Evolutionary conservation across 2,113 vertebrate species (phyloP).

Genomic region (Pithys albifrons): DNA sequence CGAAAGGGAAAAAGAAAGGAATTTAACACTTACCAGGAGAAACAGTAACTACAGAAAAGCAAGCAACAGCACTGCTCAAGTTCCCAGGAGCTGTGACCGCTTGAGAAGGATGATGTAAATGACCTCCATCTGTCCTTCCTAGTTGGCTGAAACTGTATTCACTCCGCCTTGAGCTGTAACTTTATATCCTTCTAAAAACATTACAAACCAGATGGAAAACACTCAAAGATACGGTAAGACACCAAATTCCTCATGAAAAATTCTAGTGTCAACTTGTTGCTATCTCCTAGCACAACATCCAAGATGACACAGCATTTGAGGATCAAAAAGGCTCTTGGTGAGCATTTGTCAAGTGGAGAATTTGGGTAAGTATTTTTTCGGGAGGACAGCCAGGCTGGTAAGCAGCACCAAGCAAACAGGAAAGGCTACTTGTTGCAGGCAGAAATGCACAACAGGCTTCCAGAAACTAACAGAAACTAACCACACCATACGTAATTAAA

Average conservation of each 20-base stretch:
- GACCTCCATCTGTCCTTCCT: neutral
- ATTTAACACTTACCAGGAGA: neutral
- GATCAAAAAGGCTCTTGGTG: neutral
- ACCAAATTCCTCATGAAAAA: neutral
- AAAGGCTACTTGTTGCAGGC: conserved; percentile 1
- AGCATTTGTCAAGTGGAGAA: neutral
- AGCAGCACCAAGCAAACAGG: conserved; percentile 1
- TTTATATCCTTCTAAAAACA: neutral
- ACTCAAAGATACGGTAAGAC: neutral
- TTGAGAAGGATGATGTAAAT: neutral
- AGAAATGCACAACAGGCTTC: neutral
- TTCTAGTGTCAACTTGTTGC: neutral
- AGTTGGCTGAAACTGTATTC: neutral
- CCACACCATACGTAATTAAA: neutral
- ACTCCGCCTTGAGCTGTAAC: neutral
- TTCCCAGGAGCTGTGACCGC: neutral
- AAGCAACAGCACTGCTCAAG: neutral
- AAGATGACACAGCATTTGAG: neutral
- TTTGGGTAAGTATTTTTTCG: neutral
- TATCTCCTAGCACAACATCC: neutral
- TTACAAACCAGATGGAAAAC: neutral
- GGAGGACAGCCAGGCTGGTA: neutral
- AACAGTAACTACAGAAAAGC: neutral
- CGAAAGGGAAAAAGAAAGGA: neutral
- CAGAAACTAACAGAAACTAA: conserved; percentile 21